Percentiles rank a stretch among this genome's conserved stretches.
phyloP scores from a whole-genome alignment of 2,113 vertebrate genomes.

The Psittacus erithacus region DNA sequence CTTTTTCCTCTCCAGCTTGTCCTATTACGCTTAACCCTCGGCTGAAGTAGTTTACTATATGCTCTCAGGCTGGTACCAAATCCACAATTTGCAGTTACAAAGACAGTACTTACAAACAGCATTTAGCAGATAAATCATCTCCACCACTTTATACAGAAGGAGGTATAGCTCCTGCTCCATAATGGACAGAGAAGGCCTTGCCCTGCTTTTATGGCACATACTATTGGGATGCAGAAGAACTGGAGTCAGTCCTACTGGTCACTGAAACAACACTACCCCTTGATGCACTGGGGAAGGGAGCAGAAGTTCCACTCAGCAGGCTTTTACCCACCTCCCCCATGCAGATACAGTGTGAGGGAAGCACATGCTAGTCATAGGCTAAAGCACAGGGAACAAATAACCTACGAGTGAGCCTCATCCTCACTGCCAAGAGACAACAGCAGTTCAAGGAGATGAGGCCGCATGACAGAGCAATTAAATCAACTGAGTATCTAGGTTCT shows the following conservation, averaged over 20 bases:
- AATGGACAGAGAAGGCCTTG: too few species aligned
- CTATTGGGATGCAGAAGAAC: background rate
- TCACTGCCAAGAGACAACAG: background rate
- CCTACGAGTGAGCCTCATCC: background rate
- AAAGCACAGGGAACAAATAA: constrained; percentile 32
- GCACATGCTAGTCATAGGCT: background rate
- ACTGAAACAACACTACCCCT: background rate
- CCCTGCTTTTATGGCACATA: background rate
- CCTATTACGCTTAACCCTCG: background rate
- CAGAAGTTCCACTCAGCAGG: background rate
- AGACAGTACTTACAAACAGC: background rate
- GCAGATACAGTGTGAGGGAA: background rate
- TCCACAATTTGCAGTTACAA: background rate
- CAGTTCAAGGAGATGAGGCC: background rate
- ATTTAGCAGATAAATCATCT: background rate
- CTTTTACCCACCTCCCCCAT: background rate
- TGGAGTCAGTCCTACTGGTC: background rate
- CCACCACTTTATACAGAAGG: background rate
- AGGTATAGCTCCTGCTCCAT: background rate
- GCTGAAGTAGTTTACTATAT: background rate
- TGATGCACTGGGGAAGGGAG: background rate
- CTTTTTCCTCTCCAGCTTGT: background rate
- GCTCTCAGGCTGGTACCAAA: background rate
- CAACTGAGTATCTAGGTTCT: background rate
- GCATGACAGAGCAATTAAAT: background rate